These are phyloP conservation scores for Harlomillsia oculata DNA, from an alignment of 1,140 invertebrate species.

Conservation along the genomic window DNA sequence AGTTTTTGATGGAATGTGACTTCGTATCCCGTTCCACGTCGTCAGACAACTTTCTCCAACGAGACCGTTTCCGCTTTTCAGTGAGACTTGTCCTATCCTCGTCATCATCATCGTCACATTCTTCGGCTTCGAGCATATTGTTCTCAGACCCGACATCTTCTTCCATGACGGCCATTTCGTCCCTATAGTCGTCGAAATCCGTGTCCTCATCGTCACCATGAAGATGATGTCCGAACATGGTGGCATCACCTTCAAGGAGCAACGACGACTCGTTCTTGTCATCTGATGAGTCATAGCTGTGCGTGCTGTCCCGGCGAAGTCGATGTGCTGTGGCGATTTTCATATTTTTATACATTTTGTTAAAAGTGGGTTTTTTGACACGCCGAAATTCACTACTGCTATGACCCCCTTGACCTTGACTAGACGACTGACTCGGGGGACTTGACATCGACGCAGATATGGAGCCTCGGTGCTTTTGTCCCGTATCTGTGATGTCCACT, in stretches of 20 bases:
- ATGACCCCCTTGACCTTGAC: background rate
- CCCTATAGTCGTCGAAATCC: constrained; percentile 7
- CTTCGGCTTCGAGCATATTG: background rate
- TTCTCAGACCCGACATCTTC: background rate
- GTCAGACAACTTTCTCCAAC: constrained; percentile 21
- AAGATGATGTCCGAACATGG: background rate
- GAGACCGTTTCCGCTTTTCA: background rate
- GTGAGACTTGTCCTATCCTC: background rate
- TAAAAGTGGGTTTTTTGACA: constrained; percentile 14
- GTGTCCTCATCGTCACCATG: constrained; percentile 2
- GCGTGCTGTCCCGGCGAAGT: background rate
- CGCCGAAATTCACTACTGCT: background rate
- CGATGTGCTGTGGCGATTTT: background rate
- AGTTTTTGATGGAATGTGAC: constrained; percentile 25
- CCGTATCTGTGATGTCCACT: no score
- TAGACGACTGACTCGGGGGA: no score
- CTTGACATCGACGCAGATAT: no score
- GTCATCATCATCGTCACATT: background rate
- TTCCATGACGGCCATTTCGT: background rate
- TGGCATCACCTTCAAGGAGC: constrained; percentile 1
- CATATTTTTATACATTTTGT: constrained; percentile 5
- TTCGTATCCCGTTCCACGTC: constrained; percentile 23
- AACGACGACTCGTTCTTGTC: constrained; percentile 17
- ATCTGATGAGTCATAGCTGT: constrained; percentile 19
- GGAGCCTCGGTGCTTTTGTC: no score